phyloP scores from a whole-genome alignment of 1,140 invertebrate genomes.

The Pectinophora gossypiella region DNA sequence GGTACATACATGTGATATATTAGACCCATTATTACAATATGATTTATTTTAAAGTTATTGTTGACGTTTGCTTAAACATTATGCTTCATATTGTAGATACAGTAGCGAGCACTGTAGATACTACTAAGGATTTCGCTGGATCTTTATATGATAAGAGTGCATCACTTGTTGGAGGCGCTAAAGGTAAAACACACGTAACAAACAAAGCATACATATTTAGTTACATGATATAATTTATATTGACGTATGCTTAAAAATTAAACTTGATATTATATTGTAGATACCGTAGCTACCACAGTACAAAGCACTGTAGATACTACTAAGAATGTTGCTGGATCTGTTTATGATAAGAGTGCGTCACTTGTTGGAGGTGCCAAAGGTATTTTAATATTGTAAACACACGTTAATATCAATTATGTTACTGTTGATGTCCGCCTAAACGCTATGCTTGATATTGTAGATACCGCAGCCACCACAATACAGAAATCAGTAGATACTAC shows the following conservation, averaged over 20 bases:
- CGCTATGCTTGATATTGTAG: conserved; percentile 6
- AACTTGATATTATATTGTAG: conserved; percentile 8
- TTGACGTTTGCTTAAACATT: not conserved
- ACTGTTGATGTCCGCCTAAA: not conserved
- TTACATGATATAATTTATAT: too few relatives aligned
- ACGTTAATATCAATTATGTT: not conserved
- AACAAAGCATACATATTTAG: too few relatives aligned
- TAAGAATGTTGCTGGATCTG: conserved; percentile 9
- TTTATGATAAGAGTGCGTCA: conserved; percentile 7
- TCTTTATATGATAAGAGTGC: conserved; percentile 48
- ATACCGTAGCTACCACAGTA: conserved; percentile 22
- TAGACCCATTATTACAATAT: not conserved
- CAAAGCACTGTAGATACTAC: conserved; percentile 20
- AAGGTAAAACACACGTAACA: too few relatives aligned
- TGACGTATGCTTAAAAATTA: too few relatives aligned
- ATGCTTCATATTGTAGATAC: conserved; percentile 21
- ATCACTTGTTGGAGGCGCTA: conserved; percentile 49
- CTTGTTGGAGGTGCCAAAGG: conserved; percentile 16
- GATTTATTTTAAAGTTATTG: not conserved
- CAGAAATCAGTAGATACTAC: conserved; percentile 34
- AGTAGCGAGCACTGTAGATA: conserved; percentile 31
- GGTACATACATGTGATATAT: conserved; percentile 5
- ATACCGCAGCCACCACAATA: conserved; percentile 32
- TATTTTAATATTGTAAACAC: not conserved
- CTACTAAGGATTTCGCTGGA: conserved; percentile 38